Conservation (phyloP, 1,140 invertebrate genomes). For the Meteorus sp. region DNA sequence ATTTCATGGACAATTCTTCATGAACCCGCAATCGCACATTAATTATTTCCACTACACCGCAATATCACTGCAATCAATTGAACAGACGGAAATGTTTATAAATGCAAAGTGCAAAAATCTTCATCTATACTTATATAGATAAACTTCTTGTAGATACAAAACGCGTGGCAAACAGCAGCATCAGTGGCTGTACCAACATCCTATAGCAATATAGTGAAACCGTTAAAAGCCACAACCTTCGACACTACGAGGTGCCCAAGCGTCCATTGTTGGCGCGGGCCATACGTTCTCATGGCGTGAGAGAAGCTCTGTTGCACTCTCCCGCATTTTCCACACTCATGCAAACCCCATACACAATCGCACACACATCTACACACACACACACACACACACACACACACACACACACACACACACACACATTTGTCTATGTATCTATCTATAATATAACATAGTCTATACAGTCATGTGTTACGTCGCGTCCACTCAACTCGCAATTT, state of each 20-base stretch:
- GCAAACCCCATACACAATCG: no score
- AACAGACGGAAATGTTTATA: neutral
- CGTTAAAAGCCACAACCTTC: slow-evolving; percentile 52
- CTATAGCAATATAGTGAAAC: slow-evolving; percentile 31
- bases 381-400: no score
- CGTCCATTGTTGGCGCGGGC: slow-evolving; percentile 16
- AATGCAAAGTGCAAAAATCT: no score
- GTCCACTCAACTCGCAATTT: neutral
- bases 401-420: no score
- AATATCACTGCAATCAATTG: no score
- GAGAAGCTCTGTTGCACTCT: neutral
- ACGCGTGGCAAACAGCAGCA: slow-evolving; percentile 18
- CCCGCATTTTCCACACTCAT: neutral
- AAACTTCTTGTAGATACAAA: neutral
- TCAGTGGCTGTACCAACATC: neutral
- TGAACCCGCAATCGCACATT: no score
- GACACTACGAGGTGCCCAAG: slow-evolving; percentile 22
- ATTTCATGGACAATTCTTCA: no score
- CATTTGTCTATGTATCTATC: no score
- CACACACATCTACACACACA: no score
- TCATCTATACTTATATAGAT: neutral
- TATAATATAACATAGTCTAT: no score
- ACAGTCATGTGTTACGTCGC: no score
- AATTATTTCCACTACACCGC: no score
- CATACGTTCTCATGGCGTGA: slow-evolving; percentile 15